Evolutionary conservation across 2,797 vertebrate species (phyloP).

Genomic region (Xenops minutus): DNA sequence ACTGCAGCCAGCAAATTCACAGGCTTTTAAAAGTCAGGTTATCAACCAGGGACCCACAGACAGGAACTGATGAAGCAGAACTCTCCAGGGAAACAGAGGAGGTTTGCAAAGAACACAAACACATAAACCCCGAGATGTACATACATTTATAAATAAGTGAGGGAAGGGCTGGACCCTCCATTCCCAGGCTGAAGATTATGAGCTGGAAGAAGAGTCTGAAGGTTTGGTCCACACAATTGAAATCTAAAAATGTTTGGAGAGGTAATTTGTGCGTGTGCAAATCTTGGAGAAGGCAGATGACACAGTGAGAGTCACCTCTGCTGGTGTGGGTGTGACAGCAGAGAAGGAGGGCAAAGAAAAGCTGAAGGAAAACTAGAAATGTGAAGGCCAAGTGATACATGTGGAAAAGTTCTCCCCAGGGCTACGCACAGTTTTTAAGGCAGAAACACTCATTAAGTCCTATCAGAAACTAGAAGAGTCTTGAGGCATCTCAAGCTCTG

Average conservation of each 20-base stretch:
- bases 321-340: not conserved
- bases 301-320: not conserved
- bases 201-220: not conserved
- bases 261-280: not conserved
- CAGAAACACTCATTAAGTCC: not conserved
- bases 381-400: not conserved
- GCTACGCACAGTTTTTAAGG: not conserved
- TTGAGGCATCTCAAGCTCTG: not conserved
- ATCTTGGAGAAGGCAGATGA: not conserved
- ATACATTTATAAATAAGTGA: not conserved
- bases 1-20: not conserved
- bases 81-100: slow-evolving; percentile 25
- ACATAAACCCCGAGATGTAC: not conserved
- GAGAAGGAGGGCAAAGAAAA: not conserved
- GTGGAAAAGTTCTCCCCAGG: not conserved
- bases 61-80: slow-evolving; percentile 58
- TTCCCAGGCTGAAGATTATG: not conserved
- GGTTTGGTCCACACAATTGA: not conserved
- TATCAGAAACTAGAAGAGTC: not conserved
- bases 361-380: not conserved
- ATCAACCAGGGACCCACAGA: slow-evolving; percentile 7
- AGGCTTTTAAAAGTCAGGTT: slow-evolving; percentile 22
- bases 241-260: not conserved
- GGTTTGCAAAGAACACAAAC: slow-evolving; percentile 36
- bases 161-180: not conserved